Conservation (phyloP, 2,113 vertebrate species). For the Agapornis roseicollis region DNA sequence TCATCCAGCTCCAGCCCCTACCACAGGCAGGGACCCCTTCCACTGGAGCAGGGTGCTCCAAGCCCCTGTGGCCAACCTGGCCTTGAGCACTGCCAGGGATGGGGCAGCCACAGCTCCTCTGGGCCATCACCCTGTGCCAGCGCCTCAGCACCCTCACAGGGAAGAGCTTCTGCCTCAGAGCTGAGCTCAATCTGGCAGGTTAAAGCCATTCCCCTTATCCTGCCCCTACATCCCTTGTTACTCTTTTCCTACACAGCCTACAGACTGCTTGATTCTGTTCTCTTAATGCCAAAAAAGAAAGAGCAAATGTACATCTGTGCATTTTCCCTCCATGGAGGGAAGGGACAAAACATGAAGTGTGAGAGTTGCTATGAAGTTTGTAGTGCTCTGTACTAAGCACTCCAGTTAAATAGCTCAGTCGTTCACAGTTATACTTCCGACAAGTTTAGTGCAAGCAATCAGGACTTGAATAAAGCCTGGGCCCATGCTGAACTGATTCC, state of each 20-base stretch:
- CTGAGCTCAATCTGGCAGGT: background rate
- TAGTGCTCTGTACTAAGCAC: background rate
- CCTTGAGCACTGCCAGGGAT: background rate
- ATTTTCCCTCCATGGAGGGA: background rate
- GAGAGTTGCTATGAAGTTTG: background rate
- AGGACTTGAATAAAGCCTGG: background rate
- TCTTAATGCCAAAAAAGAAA: background rate
- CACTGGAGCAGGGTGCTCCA: fast-evolving
- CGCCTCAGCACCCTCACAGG: background rate
- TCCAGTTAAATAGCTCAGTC: background rate
- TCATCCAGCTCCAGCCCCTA: background rate
- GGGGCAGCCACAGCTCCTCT: too few species aligned
- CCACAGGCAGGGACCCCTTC: background rate
- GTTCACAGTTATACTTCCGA: background rate
- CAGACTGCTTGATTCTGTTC: background rate
- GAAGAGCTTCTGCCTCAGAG: background rate
- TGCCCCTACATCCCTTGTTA: background rate
- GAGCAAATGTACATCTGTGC: background rate
- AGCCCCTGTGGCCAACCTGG: background rate
- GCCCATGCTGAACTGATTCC: background rate
- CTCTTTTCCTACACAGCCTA: background rate
- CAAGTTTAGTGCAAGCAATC: background rate
- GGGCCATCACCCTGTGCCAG: too few species aligned
- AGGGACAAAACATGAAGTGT: background rate
- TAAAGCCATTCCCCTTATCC: background rate